Evolutionary conservation across 2,797 vertebrate species (phyloP).

Genomic region (Sparidentex hasta): DNA sequence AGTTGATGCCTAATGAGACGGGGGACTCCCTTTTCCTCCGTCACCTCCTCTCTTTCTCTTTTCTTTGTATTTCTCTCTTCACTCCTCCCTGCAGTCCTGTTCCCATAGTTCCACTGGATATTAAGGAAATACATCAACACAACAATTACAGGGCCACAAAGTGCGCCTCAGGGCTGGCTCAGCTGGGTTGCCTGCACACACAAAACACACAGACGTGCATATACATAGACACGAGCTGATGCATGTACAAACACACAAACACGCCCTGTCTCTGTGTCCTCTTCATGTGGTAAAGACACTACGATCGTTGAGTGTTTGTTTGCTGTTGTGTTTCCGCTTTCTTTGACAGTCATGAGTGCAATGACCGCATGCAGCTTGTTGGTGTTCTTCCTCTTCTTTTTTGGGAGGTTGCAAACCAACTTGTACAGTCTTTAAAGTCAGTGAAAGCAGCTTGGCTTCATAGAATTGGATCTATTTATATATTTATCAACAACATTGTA

Average conservation of each 20-base stretch:
- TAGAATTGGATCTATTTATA: too few species aligned
- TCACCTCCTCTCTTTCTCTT: conserved; percentile 8
- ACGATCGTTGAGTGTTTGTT: conserved; percentile 17
- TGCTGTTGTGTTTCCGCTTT: conserved; percentile 10
- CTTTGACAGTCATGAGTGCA: too few species aligned
- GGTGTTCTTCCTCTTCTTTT: background rate
- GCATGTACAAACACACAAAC: conserved; percentile 23
- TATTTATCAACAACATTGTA: too few species aligned
- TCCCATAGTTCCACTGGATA: conserved; percentile 74
- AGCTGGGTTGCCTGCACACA: conserved; percentile 58
- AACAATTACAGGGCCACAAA: conserved; percentile 75
- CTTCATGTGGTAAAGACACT: conserved; percentile 28
- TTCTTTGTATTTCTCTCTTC: conserved; percentile 10
- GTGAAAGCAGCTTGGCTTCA: too few species aligned
- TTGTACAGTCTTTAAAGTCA: too few species aligned
- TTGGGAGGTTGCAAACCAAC: too few species aligned
- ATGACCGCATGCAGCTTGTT: too few species aligned
- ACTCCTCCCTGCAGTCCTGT: conserved; percentile 36
- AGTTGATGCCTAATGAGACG: conserved; percentile 29
- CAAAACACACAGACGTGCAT: conserved; percentile 17
- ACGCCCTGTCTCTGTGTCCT: conserved; percentile 19
- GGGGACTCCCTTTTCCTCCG: conserved; percentile 18
- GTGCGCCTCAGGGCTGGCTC: conserved; percentile 73
- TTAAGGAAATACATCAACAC: conserved; percentile 84
- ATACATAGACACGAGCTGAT: conserved; percentile 34